These are phyloP conservation scores for Drosophila orena DNA, from an alignment of 1,140 invertebrate species.

Conservation along the genomic window DNA sequence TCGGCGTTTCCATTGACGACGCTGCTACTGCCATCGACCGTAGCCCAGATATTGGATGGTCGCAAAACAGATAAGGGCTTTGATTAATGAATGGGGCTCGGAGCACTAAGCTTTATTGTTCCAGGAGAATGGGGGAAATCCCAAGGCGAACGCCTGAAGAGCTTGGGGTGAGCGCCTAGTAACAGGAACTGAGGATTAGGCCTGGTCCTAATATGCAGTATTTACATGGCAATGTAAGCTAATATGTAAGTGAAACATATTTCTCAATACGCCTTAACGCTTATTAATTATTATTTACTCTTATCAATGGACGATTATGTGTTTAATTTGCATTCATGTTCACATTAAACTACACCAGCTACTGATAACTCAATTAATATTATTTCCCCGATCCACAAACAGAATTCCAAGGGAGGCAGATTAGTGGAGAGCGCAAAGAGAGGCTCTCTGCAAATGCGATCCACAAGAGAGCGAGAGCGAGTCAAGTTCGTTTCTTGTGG, in stretches of 20 bases:
- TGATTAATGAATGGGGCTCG: conserved; percentile 22
- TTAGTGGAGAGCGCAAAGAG: not conserved
- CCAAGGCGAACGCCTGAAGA: not conserved
- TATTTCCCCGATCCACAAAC: conserved; percentile 21
- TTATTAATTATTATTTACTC: not conserved
- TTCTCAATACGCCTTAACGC: no score
- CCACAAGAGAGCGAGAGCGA: conserved; percentile 29
- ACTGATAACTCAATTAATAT: conserved; percentile 30
- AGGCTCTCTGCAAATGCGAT: not conserved
- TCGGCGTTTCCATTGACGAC: conserved; percentile 54
- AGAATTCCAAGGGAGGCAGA: conserved; percentile 5
- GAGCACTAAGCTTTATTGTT: conserved; percentile 26
- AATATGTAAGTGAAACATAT: not conserved
- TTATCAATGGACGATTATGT: not conserved
- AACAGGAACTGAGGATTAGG: no score
- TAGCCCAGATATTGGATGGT: conserved; percentile 14
- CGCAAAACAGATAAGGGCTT: conserved; percentile 22
- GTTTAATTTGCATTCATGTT: conserved; percentile 1
- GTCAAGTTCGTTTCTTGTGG: conserved; percentile 62
- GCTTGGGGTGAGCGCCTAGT: not conserved
- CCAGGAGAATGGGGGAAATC: conserved; percentile 12
- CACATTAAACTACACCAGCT: not conserved
- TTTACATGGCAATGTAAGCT: not conserved
- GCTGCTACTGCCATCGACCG: conserved; percentile 49
- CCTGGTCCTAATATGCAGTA: not conserved